Base-by-base conservation (phyloP, 2,113 vertebrate genomes). In the Calypte anna region DNA sequence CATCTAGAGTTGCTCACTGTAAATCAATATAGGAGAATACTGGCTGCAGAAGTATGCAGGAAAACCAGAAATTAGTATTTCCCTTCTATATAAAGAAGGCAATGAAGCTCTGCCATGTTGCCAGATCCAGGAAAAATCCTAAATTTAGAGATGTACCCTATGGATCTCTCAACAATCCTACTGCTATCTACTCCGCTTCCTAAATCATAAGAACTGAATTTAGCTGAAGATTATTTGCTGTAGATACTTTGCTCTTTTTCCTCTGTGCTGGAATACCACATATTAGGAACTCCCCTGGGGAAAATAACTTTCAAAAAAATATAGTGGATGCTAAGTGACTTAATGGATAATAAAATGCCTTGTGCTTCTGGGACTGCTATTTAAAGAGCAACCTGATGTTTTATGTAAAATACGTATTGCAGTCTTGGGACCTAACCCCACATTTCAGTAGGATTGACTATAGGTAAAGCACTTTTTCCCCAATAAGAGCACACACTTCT, bases 281-380 rank as follows among this genome's bases (percentile, higher is more conserved):
- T 97, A 93, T 97, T 97, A 95, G 93, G 90, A 95, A 88, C 38
- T 88, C 85, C 98, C 94, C 96, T 72, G 78, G 97, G 97, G 91
- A 98, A 97, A 96, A 96, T 63, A 96, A 95, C 94, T 95, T 95
- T 14, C 5, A 80, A 96, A 97, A 94, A 93, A 96, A 96, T 76
- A 82, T 33, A 91, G 97, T 82, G 90, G 93, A 96, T 96, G 96
- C 90, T 97, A 97, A 97, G 96, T 96, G 97, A 97, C 96, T 97
- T 98, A 97, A 98, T 97, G 97, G 97, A 96, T 97, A 97, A 98
- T 96, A 97, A 98, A 98, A 96, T 95, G 97, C 91, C 73, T 96
- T 95, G 93, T 0, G 75, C 96, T 96, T 97, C 93, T 96, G 97
- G 95, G 97, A 96, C 94, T 96, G 96, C 97, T 98, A 97, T 98